Base-by-base conservation (phyloP, 2,888 invertebrate genomes). In the Rutpela maculata region DNA sequence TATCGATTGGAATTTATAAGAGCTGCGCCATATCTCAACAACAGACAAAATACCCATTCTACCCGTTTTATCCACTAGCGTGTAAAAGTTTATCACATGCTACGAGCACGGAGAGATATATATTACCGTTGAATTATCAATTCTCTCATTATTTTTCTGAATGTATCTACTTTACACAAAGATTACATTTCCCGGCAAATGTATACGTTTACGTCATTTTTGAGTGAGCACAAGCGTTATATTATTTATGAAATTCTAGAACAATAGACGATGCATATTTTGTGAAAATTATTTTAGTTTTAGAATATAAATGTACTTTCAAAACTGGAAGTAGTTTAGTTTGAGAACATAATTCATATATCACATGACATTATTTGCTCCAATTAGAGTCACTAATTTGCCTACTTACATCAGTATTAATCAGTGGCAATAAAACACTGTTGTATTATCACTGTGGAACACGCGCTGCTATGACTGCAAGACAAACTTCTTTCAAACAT, bases 21-120 rank as follows among this genome's bases (percentile, higher is more conserved):
- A 65, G 43, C 43, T 65, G 65, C 65, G 65, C 43, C 19, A 65
- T 43, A 26, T 63, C 43, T 65, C 65, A 38, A 43, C 43, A 19
- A 19, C 43, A 43, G 43, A 65, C 43, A 65, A 43, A 31, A 63
- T 62, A 62, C 65, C 43, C 43, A 38, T 65, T 18, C 18, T 12
- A 38, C 18, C 18, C 43, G 22, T 12, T 38, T 38, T 18, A 65
- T 65, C 31, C 43, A 17, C 43, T 43, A 65, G 38, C 38, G 65
- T 65, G 38, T 43, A 65, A 19, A 43, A 26, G 31, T 62, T 62
- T 62, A 31, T 31, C 26, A 31, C 31, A n/a, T 62, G 3, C 62
- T 62, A 15, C 0, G n/a, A 15, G 60, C 15, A 26, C 15, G 26
- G n/a, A 60, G 60, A 31, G 31, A 60, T 26, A 60, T 60, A 60